Conservation (phyloP, 1,140 invertebrate genomes). For the Drosophila neocordata region DNA sequence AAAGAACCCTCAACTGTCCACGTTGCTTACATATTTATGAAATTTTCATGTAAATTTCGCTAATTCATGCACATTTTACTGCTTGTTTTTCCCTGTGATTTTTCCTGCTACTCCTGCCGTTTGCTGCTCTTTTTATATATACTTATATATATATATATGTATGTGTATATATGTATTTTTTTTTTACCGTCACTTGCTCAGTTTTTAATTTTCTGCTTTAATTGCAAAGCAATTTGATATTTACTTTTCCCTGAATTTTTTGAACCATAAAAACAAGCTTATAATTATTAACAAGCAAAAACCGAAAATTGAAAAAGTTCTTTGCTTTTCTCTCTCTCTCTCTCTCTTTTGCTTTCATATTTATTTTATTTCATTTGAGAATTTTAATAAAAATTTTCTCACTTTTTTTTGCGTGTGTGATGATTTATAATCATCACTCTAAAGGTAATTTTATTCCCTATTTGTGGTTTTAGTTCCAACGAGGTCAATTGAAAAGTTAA, state of each 20-base stretch:
- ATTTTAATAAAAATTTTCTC: neutral
- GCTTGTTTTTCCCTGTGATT: neutral
- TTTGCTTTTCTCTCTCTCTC: too few species aligned
- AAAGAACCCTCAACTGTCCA: constrained; percentile 27
- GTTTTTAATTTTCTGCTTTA: constrained; percentile 47
- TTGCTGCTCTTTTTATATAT: constrained; percentile 22
- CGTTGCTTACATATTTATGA: constrained; percentile 75
- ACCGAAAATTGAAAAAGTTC: constrained; percentile 54
- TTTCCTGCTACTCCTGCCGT: neutral
- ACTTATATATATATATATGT: too few species aligned
- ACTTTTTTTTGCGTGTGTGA: constrained; percentile 7
- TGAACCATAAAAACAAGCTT: constrained; percentile 43
- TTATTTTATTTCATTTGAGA: constrained; percentile 1
- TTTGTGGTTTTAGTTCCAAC: too few species aligned
- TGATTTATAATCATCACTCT: neutral
- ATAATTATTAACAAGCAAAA: constrained; percentile 32
- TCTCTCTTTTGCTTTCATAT: constrained; percentile 7
- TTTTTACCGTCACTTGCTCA: constrained; percentile 14
- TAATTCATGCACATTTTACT: constrained; percentile 72
- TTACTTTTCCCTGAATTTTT: neutral
- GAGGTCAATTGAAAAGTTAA: too few species aligned
- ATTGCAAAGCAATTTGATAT: constrained; percentile 43
- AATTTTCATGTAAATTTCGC: constrained; percentile 75
- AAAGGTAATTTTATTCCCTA: neutral
- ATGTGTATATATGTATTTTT: neutral